Percentiles rank a stretch among this genome's conserved stretches.
Conservation (phyloP, 2,888 invertebrate genomes). For the Chydorus sphaericus region DNA sequence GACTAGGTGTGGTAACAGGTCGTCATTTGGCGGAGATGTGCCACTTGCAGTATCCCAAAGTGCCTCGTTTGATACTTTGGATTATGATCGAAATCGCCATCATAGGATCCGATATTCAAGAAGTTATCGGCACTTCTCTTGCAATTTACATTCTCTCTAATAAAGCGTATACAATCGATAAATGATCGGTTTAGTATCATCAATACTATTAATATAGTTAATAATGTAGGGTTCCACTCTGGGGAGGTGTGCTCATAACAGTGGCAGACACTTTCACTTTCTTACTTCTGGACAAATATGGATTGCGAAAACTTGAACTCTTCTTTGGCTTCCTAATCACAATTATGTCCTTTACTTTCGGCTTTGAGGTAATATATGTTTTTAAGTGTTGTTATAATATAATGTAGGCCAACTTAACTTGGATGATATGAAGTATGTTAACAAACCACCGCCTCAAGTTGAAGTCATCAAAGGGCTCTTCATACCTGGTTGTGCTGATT, state of each 20-base stretch:
- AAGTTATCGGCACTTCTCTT: constrained; percentile 80
- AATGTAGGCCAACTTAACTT: too few relatives aligned
- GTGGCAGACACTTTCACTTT: constrained; percentile 79
- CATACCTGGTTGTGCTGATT: constrained; percentile 59
- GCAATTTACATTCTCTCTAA: constrained; percentile 68
- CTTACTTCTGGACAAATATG: constrained; percentile 70
- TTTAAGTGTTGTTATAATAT: too few relatives aligned
- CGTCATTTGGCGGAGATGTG: constrained; percentile 70
- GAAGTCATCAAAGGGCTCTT: constrained; percentile 62
- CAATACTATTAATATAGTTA: constrained; percentile 11
- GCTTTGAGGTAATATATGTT: constrained; percentile 49
- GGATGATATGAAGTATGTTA: too few relatives aligned
- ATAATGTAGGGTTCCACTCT: constrained; percentile 47
- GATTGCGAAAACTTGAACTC: constrained; percentile 62
- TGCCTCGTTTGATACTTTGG: constrained; percentile 66
- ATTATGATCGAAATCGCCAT: constrained; percentile 85
- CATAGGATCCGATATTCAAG: constrained; percentile 83
- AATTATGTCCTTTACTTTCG: constrained; percentile 72
- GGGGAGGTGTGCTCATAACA: constrained; percentile 69
- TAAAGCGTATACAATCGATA: constrained; percentile 51
- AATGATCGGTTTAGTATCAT: too few relatives aligned
- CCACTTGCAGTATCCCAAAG: constrained; percentile 53
- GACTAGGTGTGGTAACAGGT: constrained; percentile 74
- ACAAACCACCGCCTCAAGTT: constrained; percentile 50
- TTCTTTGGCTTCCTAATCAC: constrained; percentile 66